A percentile compares a stretch with the other conserved stretches of the same genome.
These are phyloP conservation scores for Drosophila novamexicana DNA, from an alignment of 1,140 invertebrate genomes.

Conservation along the genomic window DNA sequence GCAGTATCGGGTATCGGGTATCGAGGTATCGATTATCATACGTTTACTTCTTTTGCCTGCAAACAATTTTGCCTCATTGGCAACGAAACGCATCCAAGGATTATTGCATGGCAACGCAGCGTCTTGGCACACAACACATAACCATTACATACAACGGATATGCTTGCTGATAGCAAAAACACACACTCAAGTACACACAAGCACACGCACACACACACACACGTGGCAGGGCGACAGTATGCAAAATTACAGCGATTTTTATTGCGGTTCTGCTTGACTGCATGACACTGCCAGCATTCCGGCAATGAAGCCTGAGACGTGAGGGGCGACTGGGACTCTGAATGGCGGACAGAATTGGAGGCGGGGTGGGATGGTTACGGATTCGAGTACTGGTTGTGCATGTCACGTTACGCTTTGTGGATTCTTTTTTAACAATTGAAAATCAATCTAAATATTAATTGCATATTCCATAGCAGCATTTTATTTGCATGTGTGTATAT, in stretches of 20 bases:
- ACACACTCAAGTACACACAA: background rate
- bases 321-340: background rate
- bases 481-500: background rate
- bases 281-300: slow-evolving; percentile 47
- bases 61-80: slow-evolving; percentile 27
- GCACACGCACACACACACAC: slow-evolving; percentile 9
- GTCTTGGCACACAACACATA: slow-evolving; percentile 32
- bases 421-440: slow-evolving; percentile 71
- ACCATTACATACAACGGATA: slow-evolving; percentile 28
- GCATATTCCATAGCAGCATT: slow-evolving; percentile 60
- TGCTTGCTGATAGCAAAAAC: slow-evolving; percentile 25
- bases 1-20: slow-evolving; percentile 14
- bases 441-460: slow-evolving; percentile 83
- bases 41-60: slow-evolving; percentile 20
- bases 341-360: background rate
- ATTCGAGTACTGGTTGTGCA: slow-evolving; percentile 5
- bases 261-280: slow-evolving; percentile 72
- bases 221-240: slow-evolving; percentile 47
- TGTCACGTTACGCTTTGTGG: slow-evolving; percentile 56
- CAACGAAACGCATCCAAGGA: slow-evolving; percentile 23
- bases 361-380: too few relatives aligned
- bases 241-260: slow-evolving; percentile 79
- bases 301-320: slow-evolving; percentile 6
- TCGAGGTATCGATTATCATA: slow-evolving; percentile 49
- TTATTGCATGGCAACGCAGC: slow-evolving; percentile 42